These are phyloP conservation scores for Keiferia lycopersicella DNA, from an alignment of 2,888 invertebrate genomes.

Conservation along the genomic window DNA sequence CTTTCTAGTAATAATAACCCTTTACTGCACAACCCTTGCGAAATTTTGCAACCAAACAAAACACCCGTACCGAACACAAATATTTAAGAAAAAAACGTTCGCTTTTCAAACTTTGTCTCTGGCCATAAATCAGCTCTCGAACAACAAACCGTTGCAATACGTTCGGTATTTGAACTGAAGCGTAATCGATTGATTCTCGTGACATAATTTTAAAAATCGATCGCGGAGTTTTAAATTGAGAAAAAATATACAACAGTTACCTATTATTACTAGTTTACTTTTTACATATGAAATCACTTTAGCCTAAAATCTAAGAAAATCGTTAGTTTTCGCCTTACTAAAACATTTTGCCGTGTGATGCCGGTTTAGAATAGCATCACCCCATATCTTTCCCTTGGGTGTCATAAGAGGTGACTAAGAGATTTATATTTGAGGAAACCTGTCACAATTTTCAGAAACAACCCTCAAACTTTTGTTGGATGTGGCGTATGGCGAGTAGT, in stretches of 20 bases:
- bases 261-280: too few species aligned
- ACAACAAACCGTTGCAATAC: constrained; percentile 67
- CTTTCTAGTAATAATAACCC: constrained; percentile 77
- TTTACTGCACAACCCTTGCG: constrained; percentile 74
- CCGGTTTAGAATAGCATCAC: too few species aligned
- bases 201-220: constrained; percentile 10
- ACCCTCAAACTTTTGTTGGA: too few species aligned
- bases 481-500: too few species aligned
- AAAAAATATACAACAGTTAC: not conserved
- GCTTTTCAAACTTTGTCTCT: constrained; percentile 71
- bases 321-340: too few species aligned
- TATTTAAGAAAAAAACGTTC: constrained; percentile 71
- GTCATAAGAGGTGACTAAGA: too few species aligned
- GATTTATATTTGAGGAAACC: too few species aligned
- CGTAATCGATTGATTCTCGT: constrained; percentile 54
- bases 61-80: constrained; percentile 78
- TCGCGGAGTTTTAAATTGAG: not conserved
- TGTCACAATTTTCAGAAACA: too few species aligned
- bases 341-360: too few species aligned
- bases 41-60: constrained; percentile 76
- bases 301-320: too few species aligned
- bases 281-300: too few species aligned
- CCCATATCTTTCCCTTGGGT: too few species aligned
- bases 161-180: constrained; percentile 69
- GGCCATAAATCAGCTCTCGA: constrained; percentile 74